Percentiles rank a stretch among this genome's conserved stretches.
Conservation (phyloP, 2,888 invertebrate species). For the Drosophila nigritarsus region DNA sequence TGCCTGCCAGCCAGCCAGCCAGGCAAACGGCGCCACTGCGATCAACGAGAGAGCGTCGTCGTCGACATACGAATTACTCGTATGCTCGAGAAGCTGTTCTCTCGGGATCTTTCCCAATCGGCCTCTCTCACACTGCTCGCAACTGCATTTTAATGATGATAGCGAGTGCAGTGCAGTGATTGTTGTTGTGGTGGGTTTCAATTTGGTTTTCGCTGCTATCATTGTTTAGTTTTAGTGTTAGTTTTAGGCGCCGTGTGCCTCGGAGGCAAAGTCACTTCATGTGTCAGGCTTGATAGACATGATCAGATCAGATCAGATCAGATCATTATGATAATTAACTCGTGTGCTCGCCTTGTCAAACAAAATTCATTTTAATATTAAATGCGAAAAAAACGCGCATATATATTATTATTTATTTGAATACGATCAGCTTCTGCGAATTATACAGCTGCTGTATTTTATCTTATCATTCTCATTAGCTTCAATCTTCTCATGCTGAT, state of each 20-base stretch:
- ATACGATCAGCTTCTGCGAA: conserved; percentile 10
- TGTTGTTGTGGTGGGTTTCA: conserved; percentile 29
- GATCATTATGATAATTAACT: conserved; percentile 27
- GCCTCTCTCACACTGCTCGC: conserved; percentile 15
- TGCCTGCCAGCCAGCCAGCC: not conserved
- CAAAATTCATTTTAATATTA: conserved; percentile 20
- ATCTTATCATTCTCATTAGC: conserved; percentile 27
- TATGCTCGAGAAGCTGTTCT: conserved; percentile 44
- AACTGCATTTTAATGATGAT: conserved; percentile 45
- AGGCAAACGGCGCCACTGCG: conserved; percentile 13
- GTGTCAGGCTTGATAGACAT: conserved; percentile 66
- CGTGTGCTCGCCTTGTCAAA: conserved; percentile 37
- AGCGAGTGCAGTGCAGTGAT: conserved; percentile 40
- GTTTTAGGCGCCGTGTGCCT: conserved; percentile 59
- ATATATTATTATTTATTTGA: conserved; percentile 14
- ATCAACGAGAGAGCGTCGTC: conserved; percentile 14
- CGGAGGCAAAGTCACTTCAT: conserved; percentile 51
- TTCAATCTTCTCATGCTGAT: conserved; percentile 11
- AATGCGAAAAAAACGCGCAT: conserved; percentile 4
- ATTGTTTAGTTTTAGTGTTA: conserved; percentile 33
- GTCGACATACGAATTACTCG: conserved; percentile 1
- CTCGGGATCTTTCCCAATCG: conserved; percentile 17
- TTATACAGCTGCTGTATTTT: conserved; percentile 18
- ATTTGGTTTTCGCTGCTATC: conserved; percentile 37
- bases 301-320: conserved; percentile 55